Base-by-base conservation (phyloP, 92 coral and sea anemone genomes). In the Zoanthus sociatus region DNA sequence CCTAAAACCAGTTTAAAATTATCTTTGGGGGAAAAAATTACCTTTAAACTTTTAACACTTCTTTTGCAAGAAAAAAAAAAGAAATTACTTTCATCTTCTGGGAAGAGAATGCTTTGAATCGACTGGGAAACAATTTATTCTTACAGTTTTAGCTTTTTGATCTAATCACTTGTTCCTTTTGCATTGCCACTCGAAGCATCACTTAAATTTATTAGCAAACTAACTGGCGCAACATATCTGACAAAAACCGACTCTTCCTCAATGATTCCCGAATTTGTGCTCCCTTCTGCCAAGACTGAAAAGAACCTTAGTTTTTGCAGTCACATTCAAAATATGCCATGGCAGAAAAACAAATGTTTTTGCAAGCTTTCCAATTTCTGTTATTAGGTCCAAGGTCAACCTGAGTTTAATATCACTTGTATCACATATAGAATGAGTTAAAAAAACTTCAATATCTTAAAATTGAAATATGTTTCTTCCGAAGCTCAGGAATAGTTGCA, bases 201-300 rank as follows among this genome's bases (percentile, higher is more conserved):
- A 17, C 67, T 77, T 31, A 83, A 37, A 26, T 26, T 26, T 26
- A 56, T 83, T 48, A 63, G 74, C 87, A 37, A 83, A 83, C 58
- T 61, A 51, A 63, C 77, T 45, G 58, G 48, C 32, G 47, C 87
- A 68, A 86, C 31, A 66, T 86, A 86, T 61, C 76, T 56, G 15
- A 73, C 83, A 61, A 75, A 75, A n/a, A 44, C 89, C 53, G 83
- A 53, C 53, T 75, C 89, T 67, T 87, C 78, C 89, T 87, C 78
- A n/a, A 77, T 61, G 69, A 87, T 77, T 5, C 83, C 73, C 26
- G 77, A 47, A 30, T 77, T 72, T 30, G 83, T 76, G 71, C 83
- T 73, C 56, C 83, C 83, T 63, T 86, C 89, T 61, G 76, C 75
- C 71, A 86, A 74, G 75, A 86, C 47, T 15, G 83, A 73, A 13